Conservation (phyloP, 2,797 vertebrate genomes). For the Crax fasciolata region DNA sequence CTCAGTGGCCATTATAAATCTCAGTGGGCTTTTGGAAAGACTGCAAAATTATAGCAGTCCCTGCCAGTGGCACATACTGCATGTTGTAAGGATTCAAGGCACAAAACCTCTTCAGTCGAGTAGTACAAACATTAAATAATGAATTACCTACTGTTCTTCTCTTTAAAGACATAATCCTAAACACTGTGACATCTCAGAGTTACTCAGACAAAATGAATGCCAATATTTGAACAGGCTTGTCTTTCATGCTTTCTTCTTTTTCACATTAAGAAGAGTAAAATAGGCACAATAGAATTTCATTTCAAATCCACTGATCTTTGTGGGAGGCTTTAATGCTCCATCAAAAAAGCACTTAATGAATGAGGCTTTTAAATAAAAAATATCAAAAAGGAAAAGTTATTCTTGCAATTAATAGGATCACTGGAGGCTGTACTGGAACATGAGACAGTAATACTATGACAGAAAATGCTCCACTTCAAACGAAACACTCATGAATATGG, state of each 20-base stretch:
- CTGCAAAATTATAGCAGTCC: neutral
- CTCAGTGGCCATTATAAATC: neutral
- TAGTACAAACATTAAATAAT: neutral
- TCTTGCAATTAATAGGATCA: slow-evolving; percentile 38
- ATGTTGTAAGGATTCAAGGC: neutral
- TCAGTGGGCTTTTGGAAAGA: neutral
- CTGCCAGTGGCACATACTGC: neutral
- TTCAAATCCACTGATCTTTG: slow-evolving; percentile 28
- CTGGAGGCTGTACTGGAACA: slow-evolving; percentile 30
- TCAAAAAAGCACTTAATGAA: slow-evolving; percentile 11
- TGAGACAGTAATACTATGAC: neutral
- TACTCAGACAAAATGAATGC: neutral
- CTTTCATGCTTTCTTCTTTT: slow-evolving; percentile 8
- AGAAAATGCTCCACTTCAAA: slow-evolving; percentile 35
- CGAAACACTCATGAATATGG: neutral
- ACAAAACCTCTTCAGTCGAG: neutral
- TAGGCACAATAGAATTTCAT: neutral
- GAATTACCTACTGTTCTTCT: neutral
- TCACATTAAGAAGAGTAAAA: neutral
- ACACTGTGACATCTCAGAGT: neutral
- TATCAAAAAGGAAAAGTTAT: slow-evolving; percentile 10
- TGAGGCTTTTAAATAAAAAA: slow-evolving; percentile 30
- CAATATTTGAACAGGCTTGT: neutral
- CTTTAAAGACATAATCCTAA: neutral
- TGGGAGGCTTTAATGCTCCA: slow-evolving; percentile 32